Evolutionary conservation across 2,797 vertebrate species (phyloP).

Genomic region (Oryzias dopingdopingensis): DNA sequence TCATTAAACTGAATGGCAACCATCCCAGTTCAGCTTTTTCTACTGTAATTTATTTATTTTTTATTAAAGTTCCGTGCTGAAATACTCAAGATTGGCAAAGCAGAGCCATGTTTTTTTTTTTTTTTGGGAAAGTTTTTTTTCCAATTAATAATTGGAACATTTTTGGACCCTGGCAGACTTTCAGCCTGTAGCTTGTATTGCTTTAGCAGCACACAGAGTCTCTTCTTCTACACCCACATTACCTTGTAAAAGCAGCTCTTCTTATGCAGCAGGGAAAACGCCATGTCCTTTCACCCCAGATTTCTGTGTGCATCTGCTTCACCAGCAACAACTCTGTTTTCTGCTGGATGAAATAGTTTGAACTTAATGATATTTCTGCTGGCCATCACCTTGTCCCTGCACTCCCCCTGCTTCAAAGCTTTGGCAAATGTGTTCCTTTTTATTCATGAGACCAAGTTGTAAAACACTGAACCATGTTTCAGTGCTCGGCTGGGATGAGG

Average conservation of each 20-base stretch:
- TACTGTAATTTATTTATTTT: conserved; percentile 29
- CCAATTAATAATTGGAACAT: conserved; percentile 60
- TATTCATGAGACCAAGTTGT: conserved; percentile 57
- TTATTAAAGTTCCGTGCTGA: conserved; percentile 28
- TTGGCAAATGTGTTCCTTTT: conserved; percentile 33
- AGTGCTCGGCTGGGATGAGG: conserved; percentile 42
- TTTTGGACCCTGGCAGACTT: conserved; percentile 14
- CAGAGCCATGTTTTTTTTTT: conserved; percentile 31
- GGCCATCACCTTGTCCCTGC: conserved; percentile 55
- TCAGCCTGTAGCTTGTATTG: conserved; percentile 59
- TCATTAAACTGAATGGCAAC: conserved; percentile 24
- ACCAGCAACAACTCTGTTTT: conserved; percentile 56
- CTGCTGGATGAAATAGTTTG: conserved; percentile 62
- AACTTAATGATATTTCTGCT: conserved; percentile 63
- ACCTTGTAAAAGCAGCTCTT: conserved; percentile 71
- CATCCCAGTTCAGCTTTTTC: conserved; percentile 34
- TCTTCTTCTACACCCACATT: conserved; percentile 68
- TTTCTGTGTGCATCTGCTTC: conserved; percentile 68
- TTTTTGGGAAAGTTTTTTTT: conserved; percentile 53
- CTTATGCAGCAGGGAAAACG: conserved; percentile 62
- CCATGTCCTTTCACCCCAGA: conserved; percentile 68
- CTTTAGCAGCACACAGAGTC: conserved; percentile 54
- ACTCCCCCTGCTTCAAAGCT: conserved; percentile 51
- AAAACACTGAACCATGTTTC: conserved; percentile 53
- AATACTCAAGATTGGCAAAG: conserved; percentile 49